Percentiles rank a stretch among this genome's conserved stretches.
Evolutionary conservation across 2,888 invertebrate species (phyloP).

Genomic region (Tuberolachnus salignus): DNA sequence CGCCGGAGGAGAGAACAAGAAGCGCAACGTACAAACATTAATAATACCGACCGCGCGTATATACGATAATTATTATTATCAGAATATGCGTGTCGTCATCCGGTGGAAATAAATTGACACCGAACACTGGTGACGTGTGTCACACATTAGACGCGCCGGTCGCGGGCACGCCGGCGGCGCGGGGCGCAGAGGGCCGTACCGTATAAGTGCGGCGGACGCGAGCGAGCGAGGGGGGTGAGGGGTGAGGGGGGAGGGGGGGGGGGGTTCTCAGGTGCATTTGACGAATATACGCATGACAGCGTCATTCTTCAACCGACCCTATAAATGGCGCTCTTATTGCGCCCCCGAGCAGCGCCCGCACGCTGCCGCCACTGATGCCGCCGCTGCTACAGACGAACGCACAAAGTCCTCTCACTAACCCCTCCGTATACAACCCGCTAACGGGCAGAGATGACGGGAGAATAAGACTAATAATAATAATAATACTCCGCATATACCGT

Average conservation of each 20-base stretch:
- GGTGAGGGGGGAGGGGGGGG: neutral
- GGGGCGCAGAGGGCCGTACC: neutral
- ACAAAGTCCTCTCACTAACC: neutral
- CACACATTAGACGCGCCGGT: conserved; percentile 44
- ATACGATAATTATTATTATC: conserved; percentile 44
- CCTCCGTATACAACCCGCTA: neutral
- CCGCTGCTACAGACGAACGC: neutral
- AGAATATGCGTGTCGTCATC: conserved; percentile 56
- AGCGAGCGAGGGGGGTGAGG: neutral
- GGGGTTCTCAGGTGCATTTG: conserved; percentile 55
- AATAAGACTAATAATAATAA: neutral
- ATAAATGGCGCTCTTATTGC: conserved; percentile 51
- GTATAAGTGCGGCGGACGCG: neutral
- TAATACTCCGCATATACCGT: too few relatives aligned
- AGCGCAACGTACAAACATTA: conserved; percentile 53
- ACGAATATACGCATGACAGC: conserved; percentile 56
- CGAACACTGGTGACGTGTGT: conserved; percentile 54
- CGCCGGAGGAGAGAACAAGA: neutral
- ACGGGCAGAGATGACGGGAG: neutral
- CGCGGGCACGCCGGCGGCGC: neutral
- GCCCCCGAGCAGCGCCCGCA: neutral
- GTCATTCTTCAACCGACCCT: conserved; percentile 56
- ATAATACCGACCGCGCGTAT: conserved; percentile 5
- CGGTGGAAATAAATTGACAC: conserved; percentile 55
- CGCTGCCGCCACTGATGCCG: conserved; percentile 6